These are phyloP conservation scores for Vidua chalybeata DNA, from an alignment of 2,113 vertebrate genomes.

Conservation along the genomic window DNA sequence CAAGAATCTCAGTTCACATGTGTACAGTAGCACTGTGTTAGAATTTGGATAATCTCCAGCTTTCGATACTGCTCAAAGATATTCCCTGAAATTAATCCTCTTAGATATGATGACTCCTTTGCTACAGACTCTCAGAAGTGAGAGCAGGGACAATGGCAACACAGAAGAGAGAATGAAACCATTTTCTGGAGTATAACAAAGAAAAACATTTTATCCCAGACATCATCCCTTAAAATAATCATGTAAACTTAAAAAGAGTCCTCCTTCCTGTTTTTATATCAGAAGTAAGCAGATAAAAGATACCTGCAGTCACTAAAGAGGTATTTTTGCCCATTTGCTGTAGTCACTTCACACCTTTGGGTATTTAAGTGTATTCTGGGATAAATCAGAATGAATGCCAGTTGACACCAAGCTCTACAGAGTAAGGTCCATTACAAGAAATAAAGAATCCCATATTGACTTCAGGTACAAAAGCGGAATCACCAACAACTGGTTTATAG, in stretches of 20 bases:
- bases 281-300: background rate
- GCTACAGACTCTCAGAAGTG: background rate
- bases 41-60: background rate
- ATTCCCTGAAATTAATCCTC: background rate
- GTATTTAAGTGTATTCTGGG: background rate
- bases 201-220: background rate
- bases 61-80: background rate
- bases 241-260: background rate
- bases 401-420: background rate
- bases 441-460: background rate
- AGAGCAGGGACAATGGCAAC: background rate
- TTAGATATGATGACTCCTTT: background rate
- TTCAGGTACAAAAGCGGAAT: background rate
- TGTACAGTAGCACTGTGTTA: background rate
- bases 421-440: background rate
- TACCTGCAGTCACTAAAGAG: background rate
- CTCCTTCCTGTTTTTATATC: background rate
- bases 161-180: background rate
- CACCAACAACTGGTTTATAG: background rate
- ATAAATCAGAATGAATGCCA: background rate
- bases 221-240: background rate
- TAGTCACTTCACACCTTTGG: background rate
- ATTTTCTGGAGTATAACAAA: background rate
- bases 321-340: background rate
- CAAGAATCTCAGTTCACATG: fast-evolving